These are phyloP conservation scores for Brachionus plicatilis DNA, from an alignment of 1,140 invertebrate genomes.

Conservation along the genomic window DNA sequence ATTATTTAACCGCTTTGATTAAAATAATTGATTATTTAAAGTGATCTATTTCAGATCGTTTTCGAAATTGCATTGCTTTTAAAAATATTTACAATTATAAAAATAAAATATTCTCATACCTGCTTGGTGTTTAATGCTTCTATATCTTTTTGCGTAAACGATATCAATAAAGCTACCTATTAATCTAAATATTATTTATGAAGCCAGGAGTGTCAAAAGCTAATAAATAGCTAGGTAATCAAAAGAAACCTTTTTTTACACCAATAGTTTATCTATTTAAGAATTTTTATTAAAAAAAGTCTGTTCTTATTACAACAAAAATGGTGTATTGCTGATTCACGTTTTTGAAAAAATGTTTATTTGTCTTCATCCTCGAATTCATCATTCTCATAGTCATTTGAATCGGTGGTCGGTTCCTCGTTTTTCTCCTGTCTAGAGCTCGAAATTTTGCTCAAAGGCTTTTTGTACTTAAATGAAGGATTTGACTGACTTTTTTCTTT, in stretches of 20 bases:
- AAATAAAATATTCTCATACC: too few relatives aligned
- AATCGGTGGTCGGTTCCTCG: background rate
- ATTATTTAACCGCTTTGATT: too few relatives aligned
- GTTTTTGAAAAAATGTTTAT: background rate
- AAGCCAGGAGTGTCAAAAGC: too few relatives aligned
- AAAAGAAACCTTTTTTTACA: background rate
- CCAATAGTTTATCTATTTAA: background rate
- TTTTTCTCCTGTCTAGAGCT: background rate
- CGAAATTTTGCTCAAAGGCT: slow-evolving; percentile 5
- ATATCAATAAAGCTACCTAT: too few relatives aligned
- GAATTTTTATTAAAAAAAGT: background rate
- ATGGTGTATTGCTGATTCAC: background rate
- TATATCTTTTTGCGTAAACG: too few relatives aligned
- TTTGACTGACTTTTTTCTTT: slow-evolving; percentile 41
- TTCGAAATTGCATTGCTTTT: too few relatives aligned
- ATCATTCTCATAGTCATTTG: background rate
- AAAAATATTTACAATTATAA: too few relatives aligned
- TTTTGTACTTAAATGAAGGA: background rate
- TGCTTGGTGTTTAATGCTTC: too few relatives aligned
- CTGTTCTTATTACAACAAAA: background rate
- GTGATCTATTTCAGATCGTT: too few relatives aligned
- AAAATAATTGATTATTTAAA: too few relatives aligned
- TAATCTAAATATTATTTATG: too few relatives aligned
- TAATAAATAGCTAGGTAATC: too few relatives aligned
- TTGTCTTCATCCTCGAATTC: slow-evolving; percentile 22